A percentile compares a stretch with the other conserved stretches of the same genome.
Evolutionary conservation across 53 echinoderm and acorn worm genomes (phyloP).

Genomic region (Stichopus horrens): DNA sequence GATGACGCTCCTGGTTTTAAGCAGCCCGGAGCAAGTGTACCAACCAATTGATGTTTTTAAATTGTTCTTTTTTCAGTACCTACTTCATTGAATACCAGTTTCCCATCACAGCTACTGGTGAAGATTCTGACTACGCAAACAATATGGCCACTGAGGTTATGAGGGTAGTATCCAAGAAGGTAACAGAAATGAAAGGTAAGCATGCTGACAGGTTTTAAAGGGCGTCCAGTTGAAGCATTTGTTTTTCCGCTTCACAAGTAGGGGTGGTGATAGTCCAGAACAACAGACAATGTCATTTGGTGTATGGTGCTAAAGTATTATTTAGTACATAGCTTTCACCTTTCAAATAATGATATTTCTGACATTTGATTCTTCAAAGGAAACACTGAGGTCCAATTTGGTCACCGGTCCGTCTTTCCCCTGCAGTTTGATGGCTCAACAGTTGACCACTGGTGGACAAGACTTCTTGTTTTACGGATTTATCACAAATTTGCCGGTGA

Average conservation of each 20-base stretch:
- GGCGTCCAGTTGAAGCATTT: too few relatives aligned
- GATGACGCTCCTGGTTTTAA: too few relatives aligned
- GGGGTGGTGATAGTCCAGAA: too few relatives aligned
- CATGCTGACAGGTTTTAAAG: too few relatives aligned
- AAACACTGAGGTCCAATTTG: constrained; percentile 68
- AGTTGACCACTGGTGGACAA: constrained; percentile 95
- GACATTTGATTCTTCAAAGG: background rate
- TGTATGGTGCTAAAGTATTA: too few relatives aligned
- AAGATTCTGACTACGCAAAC: constrained; percentile 53
- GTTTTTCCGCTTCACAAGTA: too few relatives aligned
- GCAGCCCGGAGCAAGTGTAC: too few relatives aligned
- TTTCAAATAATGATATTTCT: too few relatives aligned
- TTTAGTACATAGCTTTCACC: too few relatives aligned
- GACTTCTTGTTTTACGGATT: constrained; percentile 86
- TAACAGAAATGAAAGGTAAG: constrained; percentile 48
- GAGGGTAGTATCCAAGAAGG: constrained; percentile 93
- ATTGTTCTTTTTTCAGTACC: constrained; percentile 50
- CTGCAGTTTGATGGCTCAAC: constrained; percentile 87
- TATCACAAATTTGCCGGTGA: constrained; percentile 81
- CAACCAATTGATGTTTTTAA: background rate
- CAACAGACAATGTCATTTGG: too few relatives aligned
- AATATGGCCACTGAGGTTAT: constrained; percentile 96
- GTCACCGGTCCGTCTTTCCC: constrained; percentile 96
- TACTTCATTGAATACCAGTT: constrained; percentile 99
- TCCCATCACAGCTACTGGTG: constrained; percentile 71